Evolutionary conservation across 1,140 invertebrate species (phyloP).

Genomic region (Elysia chlorotica): DNA sequence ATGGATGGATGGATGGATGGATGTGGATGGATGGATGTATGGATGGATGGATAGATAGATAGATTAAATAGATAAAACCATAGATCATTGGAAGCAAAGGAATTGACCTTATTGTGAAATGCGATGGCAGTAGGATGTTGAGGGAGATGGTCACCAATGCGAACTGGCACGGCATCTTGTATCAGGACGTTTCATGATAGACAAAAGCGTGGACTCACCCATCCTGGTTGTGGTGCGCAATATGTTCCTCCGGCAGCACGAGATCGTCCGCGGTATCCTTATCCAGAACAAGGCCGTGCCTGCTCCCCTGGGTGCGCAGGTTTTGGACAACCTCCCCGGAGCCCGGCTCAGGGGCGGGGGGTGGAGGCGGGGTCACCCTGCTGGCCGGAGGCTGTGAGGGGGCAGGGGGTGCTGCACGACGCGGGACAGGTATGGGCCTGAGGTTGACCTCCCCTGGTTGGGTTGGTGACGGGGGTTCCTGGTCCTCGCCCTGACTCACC

Average conservation of each 20-base stretch:
- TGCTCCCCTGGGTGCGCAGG: neutral
- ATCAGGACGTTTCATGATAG: no score
- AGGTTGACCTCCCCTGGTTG: neutral
- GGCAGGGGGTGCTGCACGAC: slow-evolving; percentile 9
- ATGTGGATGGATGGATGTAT: no score
- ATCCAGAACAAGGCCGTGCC: neutral
- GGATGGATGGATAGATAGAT: no score
- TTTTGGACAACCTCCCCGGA: slow-evolving; percentile 17
- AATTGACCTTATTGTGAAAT: no score
- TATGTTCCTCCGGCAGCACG: slow-evolving; percentile 19
- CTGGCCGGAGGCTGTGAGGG: neutral
- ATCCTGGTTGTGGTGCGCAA: slow-evolving; percentile 1
- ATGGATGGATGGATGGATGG: no score
- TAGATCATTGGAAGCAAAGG: no score
- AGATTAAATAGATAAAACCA: no score
- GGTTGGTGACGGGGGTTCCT: neutral
- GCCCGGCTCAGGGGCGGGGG: slow-evolving; percentile 27
- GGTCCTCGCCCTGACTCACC: neutral
- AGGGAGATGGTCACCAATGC: no score
- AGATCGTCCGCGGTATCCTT: neutral
- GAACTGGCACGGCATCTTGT: no score
- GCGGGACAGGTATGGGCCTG: slow-evolving; percentile 9
- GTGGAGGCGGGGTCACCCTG: neutral
- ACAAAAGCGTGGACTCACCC: no score
- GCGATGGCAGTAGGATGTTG: no score